phyloP scores from a whole-genome alignment of 2,888 invertebrate genomes.

The Himalopsyche kuldschensis region DNA sequence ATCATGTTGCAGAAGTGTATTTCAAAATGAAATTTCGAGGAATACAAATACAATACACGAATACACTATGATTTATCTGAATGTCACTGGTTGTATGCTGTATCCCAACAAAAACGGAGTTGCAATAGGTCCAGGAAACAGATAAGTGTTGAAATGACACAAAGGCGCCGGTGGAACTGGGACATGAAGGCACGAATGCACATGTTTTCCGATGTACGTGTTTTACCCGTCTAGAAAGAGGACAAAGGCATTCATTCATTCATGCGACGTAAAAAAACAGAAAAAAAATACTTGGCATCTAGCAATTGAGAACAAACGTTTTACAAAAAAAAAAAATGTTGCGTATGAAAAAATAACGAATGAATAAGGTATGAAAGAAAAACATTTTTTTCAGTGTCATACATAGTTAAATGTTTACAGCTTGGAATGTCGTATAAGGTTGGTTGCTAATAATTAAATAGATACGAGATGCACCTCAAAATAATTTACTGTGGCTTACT shows the following conservation, averaged over 20 bases:
- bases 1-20: no score
- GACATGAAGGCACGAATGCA: neutral
- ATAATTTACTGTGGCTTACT: no score
- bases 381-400: no score
- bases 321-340: neutral
- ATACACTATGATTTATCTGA: neutral
- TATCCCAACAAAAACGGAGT: neutral
- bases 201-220: neutral
- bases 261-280: neutral
- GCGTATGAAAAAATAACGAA: neutral
- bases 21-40: neutral
- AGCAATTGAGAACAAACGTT: neutral
- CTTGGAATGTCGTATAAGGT: no score
- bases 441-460: no score
- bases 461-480: no score
- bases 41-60: no score
- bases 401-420: no score
- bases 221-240: neutral
- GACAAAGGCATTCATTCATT: neutral
- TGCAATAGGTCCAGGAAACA: neutral
- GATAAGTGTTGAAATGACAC: slow-evolving; percentile 4
- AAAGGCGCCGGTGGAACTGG: neutral
- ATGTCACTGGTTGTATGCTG: neutral
- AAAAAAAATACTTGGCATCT: neutral
- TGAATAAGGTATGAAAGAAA: no score